Evolutionary conservation across 1,140 invertebrate species (phyloP), one percentile per base, ranked within the genome.

Genomic region (Sinella curviseta): DNA sequence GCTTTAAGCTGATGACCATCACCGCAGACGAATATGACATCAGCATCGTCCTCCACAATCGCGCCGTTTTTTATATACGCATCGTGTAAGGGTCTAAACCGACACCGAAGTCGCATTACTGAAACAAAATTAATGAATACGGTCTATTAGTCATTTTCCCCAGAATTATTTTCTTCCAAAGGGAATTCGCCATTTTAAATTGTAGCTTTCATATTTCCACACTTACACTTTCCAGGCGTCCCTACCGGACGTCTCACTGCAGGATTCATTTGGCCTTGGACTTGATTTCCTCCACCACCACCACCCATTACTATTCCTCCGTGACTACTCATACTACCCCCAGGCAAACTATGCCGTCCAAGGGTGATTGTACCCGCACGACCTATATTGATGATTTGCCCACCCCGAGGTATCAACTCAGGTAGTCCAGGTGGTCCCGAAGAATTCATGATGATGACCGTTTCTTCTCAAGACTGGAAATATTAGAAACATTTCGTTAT

Each of bases 101-200:
- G 76, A 24, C 78, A 81, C 20, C 80, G 60, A 12, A 83, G 55
- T 28, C 80, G 65, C 82, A 83, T 83, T 33, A 78, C 82, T 83
- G 74, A 28, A 74, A 17, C 30, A 78, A 76, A 55, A 20, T 31
- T 20, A 76, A 0, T 12, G 8, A 48, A 8, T 12, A 48, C 8
- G 20, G 20, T 20, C 39, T 8, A 77, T 55, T 28, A 35, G 67
- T 54, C n/a, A 57, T 1, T 35, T n/a, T 16, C 20, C 8, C 20
- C 39, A 48, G 39, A 8, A 48, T 48, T 8, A 48, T 12, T n/a
- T n/a, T n/a, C n/a, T n/a, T n/a, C n/a, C n/a, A n/a, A n/a, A n/a
- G n/a, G n/a, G n/a, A n/a, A n/a, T n/a, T n/a, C n/a, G n/a, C n/a
- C n/a, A n/a, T n/a, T n/a, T n/a, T n/a, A 48, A 48, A 48, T 12